Evolutionary conservation across 1,140 invertebrate species (phyloP).

Genomic region (Parapsyche elsis): DNA sequence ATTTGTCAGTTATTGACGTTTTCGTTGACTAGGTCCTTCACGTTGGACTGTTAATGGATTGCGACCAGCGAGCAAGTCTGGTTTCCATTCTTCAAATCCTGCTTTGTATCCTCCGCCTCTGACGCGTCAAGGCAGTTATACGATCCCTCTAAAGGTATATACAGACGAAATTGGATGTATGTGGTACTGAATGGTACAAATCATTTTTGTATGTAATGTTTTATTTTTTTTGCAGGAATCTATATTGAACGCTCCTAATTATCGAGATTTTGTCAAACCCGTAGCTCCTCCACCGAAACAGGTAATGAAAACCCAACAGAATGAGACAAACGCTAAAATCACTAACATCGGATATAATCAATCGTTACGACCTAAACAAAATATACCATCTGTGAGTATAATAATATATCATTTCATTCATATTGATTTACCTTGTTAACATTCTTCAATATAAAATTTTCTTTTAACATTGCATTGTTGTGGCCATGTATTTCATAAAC

Average conservation of each 20-base stretch:
- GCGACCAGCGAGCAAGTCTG: constrained; percentile 59
- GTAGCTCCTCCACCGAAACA: constrained; percentile 7
- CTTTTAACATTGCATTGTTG: too few species aligned
- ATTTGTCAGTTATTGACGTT: not conserved
- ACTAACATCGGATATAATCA: constrained; percentile 46
- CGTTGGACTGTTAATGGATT: constrained; percentile 47
- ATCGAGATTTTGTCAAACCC: constrained; percentile 47
- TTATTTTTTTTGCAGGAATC: not conserved
- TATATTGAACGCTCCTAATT: not conserved
- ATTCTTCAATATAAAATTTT: not conserved
- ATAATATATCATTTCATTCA: not conserved
- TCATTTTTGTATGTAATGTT: not conserved
- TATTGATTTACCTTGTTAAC: not conserved
- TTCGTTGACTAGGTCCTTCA: constrained; percentile 34
- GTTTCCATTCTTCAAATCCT: constrained; percentile 65
- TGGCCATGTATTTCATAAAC: too few species aligned
- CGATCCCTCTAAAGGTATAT: constrained; percentile 45
- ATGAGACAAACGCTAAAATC: not conserved
- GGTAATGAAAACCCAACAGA: constrained; percentile 7
- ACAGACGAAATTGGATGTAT: not conserved
- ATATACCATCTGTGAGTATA: constrained; percentile 48
- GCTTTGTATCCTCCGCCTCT: constrained; percentile 61
- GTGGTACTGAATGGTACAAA: not conserved
- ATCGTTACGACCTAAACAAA: constrained; percentile 48
- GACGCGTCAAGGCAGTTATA: constrained; percentile 53